These are phyloP conservation scores for Sinella curviseta DNA, from an alignment of 1,140 invertebrate genomes.

Conservation along the genomic window DNA sequence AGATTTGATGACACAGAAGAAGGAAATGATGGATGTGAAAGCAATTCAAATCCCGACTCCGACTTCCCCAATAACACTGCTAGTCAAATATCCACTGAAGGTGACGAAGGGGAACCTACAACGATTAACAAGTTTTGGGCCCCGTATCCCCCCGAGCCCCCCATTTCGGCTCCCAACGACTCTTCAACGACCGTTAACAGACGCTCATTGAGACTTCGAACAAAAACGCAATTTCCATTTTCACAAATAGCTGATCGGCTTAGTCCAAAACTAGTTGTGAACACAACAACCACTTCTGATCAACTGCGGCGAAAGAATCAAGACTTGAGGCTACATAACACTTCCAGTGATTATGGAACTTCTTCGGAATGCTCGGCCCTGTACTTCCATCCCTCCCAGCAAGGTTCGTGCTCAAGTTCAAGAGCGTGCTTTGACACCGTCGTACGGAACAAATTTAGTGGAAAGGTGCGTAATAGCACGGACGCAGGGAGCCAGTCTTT, in stretches of 20 bases:
- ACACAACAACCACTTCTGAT: no score
- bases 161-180: no score
- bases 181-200: background rate
- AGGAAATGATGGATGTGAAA: no score
- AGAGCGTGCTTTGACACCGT: background rate
- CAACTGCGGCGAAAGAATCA: no score
- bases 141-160: no score
- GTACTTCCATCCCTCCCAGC: background rate
- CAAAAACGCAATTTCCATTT: background rate
- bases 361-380: background rate
- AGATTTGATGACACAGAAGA: no score
- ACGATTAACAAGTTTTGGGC: no score
- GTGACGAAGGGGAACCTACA: no score
- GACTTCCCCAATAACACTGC: no score
- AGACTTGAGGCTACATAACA: background rate
- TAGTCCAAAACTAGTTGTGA: background rate
- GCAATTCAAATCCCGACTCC: no score
- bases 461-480: background rate
- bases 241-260: background rate
- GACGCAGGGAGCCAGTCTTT: background rate
- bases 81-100: no score
- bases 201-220: background rate
- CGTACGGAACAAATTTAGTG: no score
- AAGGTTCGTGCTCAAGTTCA: background rate
- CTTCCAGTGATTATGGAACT: constrained; percentile 21